Percentiles rank a stretch among this genome's conserved stretches.
phyloP scores from a whole-genome alignment of 2,888 invertebrate genomes.

The Chironomus riparius region DNA sequence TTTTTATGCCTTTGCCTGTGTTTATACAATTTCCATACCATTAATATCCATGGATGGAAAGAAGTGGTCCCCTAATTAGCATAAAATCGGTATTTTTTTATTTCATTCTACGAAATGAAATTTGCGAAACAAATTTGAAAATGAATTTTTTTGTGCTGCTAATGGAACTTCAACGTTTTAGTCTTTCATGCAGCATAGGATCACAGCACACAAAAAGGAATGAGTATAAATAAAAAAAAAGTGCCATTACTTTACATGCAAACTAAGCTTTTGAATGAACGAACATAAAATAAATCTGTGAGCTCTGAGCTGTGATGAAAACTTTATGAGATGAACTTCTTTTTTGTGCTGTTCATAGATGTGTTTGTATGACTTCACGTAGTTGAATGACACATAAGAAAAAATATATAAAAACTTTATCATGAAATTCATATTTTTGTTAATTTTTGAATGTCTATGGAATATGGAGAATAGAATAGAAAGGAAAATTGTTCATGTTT shows the following conservation, averaged over 20 bases:
- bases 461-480: too few species aligned
- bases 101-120: neutral
- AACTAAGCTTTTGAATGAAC: neutral
- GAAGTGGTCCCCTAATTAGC: slow-evolving; percentile 24
- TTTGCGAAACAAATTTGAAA: neutral
- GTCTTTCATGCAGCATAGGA: neutral
- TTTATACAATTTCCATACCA: neutral
- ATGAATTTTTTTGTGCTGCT: neutral
- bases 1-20: too few species aligned
- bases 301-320: slow-evolving; percentile 10
- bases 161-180: neutral
- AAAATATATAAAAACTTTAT: too few species aligned
- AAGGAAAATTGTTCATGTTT: too few species aligned
- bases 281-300: slow-evolving; percentile 5
- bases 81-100: slow-evolving; percentile 17
- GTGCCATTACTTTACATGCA: neutral
- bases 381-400: too few species aligned
- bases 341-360: too few species aligned
- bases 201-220: too few species aligned
- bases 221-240: neutral
- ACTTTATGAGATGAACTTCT: neutral
- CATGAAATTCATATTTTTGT: too few species aligned
- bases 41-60: neutral
- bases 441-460: too few species aligned
- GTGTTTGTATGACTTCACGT: too few species aligned